Conservation (phyloP, 2,797 vertebrate species). For the Sebastes minor region DNA sequence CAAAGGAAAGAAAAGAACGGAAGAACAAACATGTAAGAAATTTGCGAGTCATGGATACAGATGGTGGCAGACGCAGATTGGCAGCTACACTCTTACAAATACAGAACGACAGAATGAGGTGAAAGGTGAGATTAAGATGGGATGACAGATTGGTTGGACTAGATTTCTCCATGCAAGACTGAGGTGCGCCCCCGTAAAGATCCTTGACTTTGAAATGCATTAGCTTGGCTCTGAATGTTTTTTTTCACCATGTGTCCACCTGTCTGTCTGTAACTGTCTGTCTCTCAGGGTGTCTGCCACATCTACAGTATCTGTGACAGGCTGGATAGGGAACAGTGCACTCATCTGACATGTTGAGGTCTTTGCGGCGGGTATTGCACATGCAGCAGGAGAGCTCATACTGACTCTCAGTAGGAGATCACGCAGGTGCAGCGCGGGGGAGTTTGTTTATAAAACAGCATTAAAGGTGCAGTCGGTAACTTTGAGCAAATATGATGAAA, state of each 20-base stretch:
- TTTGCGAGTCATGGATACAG: neutral
- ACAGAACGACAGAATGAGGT: constrained; percentile 14
- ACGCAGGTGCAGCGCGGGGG: neutral
- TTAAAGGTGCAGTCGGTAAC: neutral
- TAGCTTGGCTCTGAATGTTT: constrained; percentile 11
- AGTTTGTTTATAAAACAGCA: neutral
- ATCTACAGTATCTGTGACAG: constrained; percentile 33
- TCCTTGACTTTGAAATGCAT: constrained; percentile 24
- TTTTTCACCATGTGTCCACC: neutral
- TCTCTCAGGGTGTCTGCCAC: constrained; percentile 12
- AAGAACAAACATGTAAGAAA: neutral
- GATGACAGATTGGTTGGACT: constrained; percentile 20
- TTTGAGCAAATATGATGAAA: too few species aligned
- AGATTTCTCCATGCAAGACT: constrained; percentile 7
- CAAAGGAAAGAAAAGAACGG: neutral
- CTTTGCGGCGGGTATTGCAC: neutral
- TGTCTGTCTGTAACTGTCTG: constrained; percentile 22
- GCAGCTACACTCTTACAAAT: constrained; percentile 18
- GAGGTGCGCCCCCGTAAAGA: neutral
- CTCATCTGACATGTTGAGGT: constrained; percentile 29
- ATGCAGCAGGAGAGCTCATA: neutral
- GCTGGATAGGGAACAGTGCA: constrained; percentile 22
- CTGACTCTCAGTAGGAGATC: constrained; percentile 11
- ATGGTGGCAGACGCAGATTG: constrained; percentile 4
- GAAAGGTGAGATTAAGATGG: constrained; percentile 21